Evolutionary conservation across 2,888 invertebrate genomes (phyloP).

Genomic region (Stegana nigrithorax): DNA sequence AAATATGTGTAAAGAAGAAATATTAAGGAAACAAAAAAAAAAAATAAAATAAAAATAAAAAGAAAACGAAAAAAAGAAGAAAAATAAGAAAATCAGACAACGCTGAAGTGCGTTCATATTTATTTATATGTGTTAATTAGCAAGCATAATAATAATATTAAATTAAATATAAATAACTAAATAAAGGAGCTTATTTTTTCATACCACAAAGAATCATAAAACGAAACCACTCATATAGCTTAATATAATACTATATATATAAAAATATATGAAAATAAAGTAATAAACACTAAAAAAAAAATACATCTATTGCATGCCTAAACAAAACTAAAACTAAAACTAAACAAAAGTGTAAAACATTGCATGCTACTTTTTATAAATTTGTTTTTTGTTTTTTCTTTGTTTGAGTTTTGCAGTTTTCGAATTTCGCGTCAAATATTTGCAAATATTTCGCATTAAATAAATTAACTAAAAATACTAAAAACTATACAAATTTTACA

Average conservation of each 20-base stretch:
- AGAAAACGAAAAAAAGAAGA: neutral
- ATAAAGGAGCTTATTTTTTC: constrained; percentile 14
- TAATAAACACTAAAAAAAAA: neutral
- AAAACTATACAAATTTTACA: too few relatives aligned
- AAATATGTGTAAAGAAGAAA: neutral
- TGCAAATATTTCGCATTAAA: neutral
- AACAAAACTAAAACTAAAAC: neutral
- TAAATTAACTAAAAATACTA: neutral
- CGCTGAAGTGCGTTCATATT: too few relatives aligned
- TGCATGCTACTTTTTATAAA: too few relatives aligned
- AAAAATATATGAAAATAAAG: neutral
- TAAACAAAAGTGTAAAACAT: neutral
- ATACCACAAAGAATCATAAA: neutral
- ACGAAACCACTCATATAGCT: neutral
- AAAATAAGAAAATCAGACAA: too few relatives aligned
- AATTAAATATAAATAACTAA: neutral
- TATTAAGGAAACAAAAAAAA: neutral
- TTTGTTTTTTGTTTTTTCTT: too few relatives aligned
- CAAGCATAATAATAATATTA: neutral
- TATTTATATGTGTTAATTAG: neutral
- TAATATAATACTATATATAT: neutral
- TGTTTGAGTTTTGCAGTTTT: neutral
- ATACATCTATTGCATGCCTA: neutral
- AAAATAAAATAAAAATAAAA: neutral
- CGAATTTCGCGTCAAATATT: neutral